A percentile compares a stretch with the other conserved stretches of the same genome.
phyloP scores from a whole-genome alignment of 2,888 invertebrate genomes.

The Agriopis marginaria region DNA sequence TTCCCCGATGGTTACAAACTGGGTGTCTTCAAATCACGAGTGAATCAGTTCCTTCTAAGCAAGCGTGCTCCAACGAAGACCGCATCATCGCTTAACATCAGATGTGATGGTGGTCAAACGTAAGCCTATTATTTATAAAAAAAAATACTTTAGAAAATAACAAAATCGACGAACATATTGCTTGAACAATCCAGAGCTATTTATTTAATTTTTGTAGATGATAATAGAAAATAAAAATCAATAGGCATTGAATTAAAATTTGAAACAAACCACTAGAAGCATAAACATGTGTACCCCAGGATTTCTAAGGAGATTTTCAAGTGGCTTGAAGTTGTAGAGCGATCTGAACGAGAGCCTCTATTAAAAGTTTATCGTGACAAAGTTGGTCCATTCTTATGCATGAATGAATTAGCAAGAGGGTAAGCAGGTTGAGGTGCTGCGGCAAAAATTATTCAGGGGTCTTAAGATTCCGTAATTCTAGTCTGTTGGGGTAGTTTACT shows the following conservation, averaged over 20 bases:
- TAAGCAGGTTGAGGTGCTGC: constrained; percentile 46
- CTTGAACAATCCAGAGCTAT: neutral
- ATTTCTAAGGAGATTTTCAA: constrained; percentile 40
- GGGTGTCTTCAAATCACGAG: too few species aligned
- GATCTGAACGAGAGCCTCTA: constrained; percentile 60
- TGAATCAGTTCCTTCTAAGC: too few species aligned
- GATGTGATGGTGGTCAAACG: too few species aligned
- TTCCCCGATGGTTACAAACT: too few species aligned
- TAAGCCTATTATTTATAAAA: too few species aligned
- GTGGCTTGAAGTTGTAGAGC: constrained; percentile 53
- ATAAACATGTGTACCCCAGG: constrained; percentile 31
- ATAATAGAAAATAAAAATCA: neutral
- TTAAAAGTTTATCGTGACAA: constrained; percentile 62
- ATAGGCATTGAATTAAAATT: neutral
- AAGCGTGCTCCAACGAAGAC: too few species aligned
- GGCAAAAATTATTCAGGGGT: constrained; percentile 37
- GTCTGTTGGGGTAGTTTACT: constrained; percentile 1
- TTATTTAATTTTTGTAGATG: neutral
- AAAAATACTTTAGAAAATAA: too few species aligned
- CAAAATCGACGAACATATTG: neutral
- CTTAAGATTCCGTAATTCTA: constrained; percentile 9
- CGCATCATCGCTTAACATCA: too few species aligned
- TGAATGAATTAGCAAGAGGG: constrained; percentile 61
- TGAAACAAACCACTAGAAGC: constrained; percentile 15
- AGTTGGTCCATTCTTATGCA: constrained; percentile 64